Conservation (phyloP, 2,888 invertebrate genomes). For the Linnaemya tessellans region DNA sequence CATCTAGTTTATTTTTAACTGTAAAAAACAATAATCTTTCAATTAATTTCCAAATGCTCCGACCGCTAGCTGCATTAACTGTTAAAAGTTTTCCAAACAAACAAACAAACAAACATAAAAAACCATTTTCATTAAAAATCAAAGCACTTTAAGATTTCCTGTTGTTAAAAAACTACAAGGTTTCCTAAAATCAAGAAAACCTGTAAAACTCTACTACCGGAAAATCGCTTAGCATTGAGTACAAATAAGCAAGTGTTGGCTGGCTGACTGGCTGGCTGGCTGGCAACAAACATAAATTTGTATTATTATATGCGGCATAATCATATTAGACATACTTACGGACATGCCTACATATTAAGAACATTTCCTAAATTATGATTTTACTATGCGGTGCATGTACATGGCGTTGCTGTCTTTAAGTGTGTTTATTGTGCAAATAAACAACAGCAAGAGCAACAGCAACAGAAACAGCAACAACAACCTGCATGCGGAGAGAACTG, state of each 20-base stretch:
- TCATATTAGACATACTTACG: slow-evolving; percentile 55
- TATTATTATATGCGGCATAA: slow-evolving; percentile 49
- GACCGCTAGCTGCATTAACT: neutral
- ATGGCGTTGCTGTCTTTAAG: slow-evolving; percentile 7
- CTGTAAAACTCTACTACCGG: slow-evolving; percentile 27
- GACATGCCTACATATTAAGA: slow-evolving; percentile 62
- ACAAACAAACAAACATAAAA: neutral
- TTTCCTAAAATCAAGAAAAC: slow-evolving; percentile 47
- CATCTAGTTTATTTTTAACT: too few relatives aligned
- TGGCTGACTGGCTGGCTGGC: neutral
- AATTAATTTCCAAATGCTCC: neutral
- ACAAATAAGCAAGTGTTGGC: slow-evolving; percentile 7
- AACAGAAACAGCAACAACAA: slow-evolving; percentile 9
- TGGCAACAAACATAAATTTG: slow-evolving; percentile 47
- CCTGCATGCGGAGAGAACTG: neutral
- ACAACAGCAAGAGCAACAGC: slow-evolving; percentile 3
- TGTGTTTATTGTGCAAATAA: slow-evolving; percentile 34
- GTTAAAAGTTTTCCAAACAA: neutral
- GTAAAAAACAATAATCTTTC: neutral
- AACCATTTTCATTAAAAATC: neutral
- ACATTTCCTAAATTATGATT: slow-evolving; percentile 69
- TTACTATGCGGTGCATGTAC: slow-evolving; percentile 26
- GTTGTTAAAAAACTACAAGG: slow-evolving; percentile 1
- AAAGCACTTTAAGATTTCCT: slow-evolving; percentile 45
- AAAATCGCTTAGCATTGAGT: slow-evolving; percentile 40